These are phyloP conservation scores for Plebejus argus DNA, from an alignment of 2,888 invertebrate species.

Conservation along the genomic window DNA sequence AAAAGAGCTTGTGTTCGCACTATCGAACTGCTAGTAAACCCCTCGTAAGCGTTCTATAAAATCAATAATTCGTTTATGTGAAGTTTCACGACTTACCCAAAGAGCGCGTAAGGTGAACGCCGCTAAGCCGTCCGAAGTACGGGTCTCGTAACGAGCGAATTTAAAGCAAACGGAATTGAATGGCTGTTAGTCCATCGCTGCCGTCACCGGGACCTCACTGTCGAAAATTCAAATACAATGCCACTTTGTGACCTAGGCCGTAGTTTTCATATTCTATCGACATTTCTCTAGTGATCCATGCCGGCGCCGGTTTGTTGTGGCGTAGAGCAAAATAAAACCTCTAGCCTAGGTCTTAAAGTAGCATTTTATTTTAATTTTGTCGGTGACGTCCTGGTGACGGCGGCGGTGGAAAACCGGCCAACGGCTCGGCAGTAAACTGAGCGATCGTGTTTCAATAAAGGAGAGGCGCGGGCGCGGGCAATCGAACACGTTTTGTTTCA, in stretches of 20 bases:
- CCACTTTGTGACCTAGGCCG: too few species aligned
- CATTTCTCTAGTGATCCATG: too few species aligned
- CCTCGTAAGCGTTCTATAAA: background rate
- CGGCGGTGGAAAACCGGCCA: too few species aligned
- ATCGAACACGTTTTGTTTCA: conserved; percentile 46
- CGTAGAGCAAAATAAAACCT: too few species aligned
- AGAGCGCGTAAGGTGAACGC: conserved; percentile 20
- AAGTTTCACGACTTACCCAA: conserved; percentile 23
- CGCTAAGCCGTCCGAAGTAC: conserved; percentile 39
- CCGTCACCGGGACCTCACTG: too few species aligned
- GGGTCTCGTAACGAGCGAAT: conserved; percentile 45
- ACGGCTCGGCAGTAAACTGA: conserved; percentile 44
- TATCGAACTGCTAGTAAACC: conserved; percentile 4
- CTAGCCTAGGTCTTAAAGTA: too few species aligned
- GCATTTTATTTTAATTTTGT: too few species aligned
- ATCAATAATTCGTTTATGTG: conserved; percentile 17
- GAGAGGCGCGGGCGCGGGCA: conserved; percentile 35
- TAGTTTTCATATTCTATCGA: too few species aligned
- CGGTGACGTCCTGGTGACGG: too few species aligned
- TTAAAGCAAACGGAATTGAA: conserved; percentile 46
- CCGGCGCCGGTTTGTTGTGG: too few species aligned
- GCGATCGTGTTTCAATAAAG: conserved; percentile 50
- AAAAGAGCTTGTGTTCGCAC: background rate
- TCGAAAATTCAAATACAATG: too few species aligned
- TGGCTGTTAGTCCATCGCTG: too few species aligned